These are phyloP conservation scores for Acrobasis consociella DNA, from an alignment of 2,888 invertebrate species.

Conservation along the genomic window DNA sequence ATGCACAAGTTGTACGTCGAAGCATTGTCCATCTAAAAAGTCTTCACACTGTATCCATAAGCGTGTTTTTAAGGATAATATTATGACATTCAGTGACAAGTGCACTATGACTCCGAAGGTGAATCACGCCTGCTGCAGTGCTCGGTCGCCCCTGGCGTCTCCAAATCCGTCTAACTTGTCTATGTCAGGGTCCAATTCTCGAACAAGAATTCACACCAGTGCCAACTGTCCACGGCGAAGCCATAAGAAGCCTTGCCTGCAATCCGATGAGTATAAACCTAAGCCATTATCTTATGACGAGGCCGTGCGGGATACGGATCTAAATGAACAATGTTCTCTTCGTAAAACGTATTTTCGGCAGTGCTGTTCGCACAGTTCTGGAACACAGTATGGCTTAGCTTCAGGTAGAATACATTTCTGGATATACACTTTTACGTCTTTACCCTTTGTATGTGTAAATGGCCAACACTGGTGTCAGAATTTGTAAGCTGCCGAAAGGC, in stretches of 20 bases:
- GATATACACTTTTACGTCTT: not conserved
- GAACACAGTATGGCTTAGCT: conserved; percentile 14
- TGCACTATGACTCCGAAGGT: conserved; percentile 59
- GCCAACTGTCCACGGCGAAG: conserved; percentile 35
- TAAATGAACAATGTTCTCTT: conserved; percentile 26
- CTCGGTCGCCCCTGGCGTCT: conserved; percentile 27
- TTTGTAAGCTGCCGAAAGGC: too few species aligned
- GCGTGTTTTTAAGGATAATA: conserved; percentile 47
- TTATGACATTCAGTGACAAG: conserved; percentile 54
- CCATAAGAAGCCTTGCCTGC: conserved; percentile 32
- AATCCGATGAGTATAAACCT: conserved; percentile 17
- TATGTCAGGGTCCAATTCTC: conserved; percentile 32
- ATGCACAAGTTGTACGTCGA: conserved; percentile 43
- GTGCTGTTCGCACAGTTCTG: conserved; percentile 28
- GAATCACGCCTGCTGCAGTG: conserved; percentile 50
- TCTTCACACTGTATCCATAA: conserved; percentile 26
- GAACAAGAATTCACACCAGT: conserved; percentile 26
- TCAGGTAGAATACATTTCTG: not conserved
- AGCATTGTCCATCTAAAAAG: conserved; percentile 37
- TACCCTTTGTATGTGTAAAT: too few species aligned
- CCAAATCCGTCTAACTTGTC: conserved; percentile 36
- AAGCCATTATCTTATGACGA: conserved; percentile 29
- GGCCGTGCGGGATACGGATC: conserved; percentile 38
- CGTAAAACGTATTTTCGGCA: conserved; percentile 23
- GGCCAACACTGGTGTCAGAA: too few species aligned